Base-by-base conservation (phyloP, 2,797 vertebrate genomes). In the Masticophis lateralis region DNA sequence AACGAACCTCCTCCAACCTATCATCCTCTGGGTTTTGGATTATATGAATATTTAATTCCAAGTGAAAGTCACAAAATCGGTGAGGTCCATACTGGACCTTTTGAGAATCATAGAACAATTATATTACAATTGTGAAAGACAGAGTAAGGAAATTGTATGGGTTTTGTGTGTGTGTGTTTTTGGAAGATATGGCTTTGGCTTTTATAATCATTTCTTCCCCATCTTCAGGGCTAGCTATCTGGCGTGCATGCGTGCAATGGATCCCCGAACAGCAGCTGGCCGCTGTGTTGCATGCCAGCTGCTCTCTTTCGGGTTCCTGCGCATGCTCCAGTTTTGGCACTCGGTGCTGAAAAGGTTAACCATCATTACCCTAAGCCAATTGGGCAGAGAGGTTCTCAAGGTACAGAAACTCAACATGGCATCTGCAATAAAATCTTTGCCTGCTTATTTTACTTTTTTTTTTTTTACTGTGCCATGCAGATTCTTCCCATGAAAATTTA, bases 101-200 rank as follows among this genome's bases (percentile, higher is more conserved):
- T 90, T 56, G 87, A 94, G 95, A 32, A n/a, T 93, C 92, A 6
- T 0, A 55, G 60, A 93, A 96, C 91, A 92, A 93, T 91, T 63
- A 9, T 69, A 25, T 94, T 63, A 95, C 32, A 66, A 66, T n/a
- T 69, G 13, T 69, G n/a, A 69, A 27, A 66, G 61, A 66, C 61
- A 66, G 1, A 32, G 13, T 69, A 69, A 69, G 63, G 13, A 14
- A 55, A 93, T 0, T 2, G 18, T 2, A 6, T 59, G 57, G 20
- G 20, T 59, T 20, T 37, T 37, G 37, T 59, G 18, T 59, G 18
- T 59, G 18, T 59, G 57, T 59, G 2, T 59, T 0, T 60, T 94
- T 95, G 92, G 63, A 95, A 92, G 2, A 51, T 2, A 53, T 8
- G 5, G 87, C 93, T 96, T 96, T 96, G 94, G 95, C 93, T 83